phyloP scores from a whole-genome alignment of 2,797 vertebrate species.

The Lindbergichthys nudifrons region DNA sequence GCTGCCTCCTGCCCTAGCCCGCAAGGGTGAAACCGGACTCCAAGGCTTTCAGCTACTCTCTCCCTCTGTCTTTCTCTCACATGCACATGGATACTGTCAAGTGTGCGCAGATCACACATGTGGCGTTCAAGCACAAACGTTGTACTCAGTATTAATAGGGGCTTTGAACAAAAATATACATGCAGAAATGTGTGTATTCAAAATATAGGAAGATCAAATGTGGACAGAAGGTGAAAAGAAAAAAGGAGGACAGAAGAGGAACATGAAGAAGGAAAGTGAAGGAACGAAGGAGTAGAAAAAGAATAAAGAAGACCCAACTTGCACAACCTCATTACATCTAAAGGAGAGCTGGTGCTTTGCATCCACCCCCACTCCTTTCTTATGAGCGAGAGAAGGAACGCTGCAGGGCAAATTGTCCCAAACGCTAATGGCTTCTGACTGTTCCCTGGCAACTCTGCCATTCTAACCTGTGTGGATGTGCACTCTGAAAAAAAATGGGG shows the following conservation, averaged over 20 bases:
- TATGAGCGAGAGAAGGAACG: slow-evolving; percentile 93
- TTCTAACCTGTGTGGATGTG: slow-evolving; percentile 98
- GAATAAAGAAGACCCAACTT: slow-evolving; percentile 82
- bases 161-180: slow-evolving; percentile 9
- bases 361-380: slow-evolving; percentile 88
- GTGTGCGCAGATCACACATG: slow-evolving; percentile 44
- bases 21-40: slow-evolving; percentile 83
- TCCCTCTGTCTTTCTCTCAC: slow-evolving; percentile 44
- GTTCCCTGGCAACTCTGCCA: slow-evolving; percentile 99
- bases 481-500: slow-evolving; percentile 87
- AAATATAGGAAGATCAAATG: slow-evolving; percentile 48
- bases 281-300: slow-evolving; percentile 66
- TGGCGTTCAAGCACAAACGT: slow-evolving; percentile 26
- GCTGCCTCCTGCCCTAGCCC: slow-evolving; percentile 81
- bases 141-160: slow-evolving; percentile 22
- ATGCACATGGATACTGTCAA: slow-evolving; percentile 51
- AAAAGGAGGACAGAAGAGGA: slow-evolving; percentile 47
- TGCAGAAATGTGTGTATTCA: slow-evolving; percentile 19
- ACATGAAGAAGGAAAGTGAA: slow-evolving; percentile 49
- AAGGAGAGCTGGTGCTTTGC: slow-evolving; percentile 83
- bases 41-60: slow-evolving; percentile 70
- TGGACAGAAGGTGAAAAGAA: slow-evolving; percentile 53
- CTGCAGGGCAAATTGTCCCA: slow-evolving; percentile 99
- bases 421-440: slow-evolving; percentile 99
- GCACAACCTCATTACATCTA: slow-evolving; percentile 89